Percentiles rank a stretch among this genome's conserved stretches.
phyloP scores from a whole-genome alignment of 2,113 vertebrate species.

The Tetrao urogallus region DNA sequence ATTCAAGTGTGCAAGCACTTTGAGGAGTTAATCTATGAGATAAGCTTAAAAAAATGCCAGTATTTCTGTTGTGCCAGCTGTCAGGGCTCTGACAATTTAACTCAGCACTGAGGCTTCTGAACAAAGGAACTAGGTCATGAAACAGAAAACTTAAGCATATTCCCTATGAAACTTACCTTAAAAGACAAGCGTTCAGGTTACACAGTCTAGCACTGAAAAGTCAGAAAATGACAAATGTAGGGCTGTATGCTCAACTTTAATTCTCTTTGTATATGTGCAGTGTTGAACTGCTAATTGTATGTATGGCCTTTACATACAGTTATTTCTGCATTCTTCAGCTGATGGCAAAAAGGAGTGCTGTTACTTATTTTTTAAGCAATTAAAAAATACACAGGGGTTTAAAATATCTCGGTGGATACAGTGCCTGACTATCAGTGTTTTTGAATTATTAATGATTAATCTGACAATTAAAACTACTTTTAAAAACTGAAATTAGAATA shows the following conservation, averaged over 20 bases:
- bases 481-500: background rate
- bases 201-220: constrained; percentile 29
- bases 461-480: background rate
- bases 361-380: background rate
- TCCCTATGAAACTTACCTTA: constrained; percentile 16
- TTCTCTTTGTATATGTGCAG: background rate
- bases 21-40: constrained; percentile 63
- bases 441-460: background rate
- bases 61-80: constrained; percentile 56
- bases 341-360: background rate
- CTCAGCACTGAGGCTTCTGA: constrained; percentile 8
- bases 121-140: constrained; percentile 65
- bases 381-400: background rate
- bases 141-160: constrained; percentile 55
- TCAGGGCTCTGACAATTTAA: constrained; percentile 64
- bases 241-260: background rate
- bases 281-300: constrained; percentile 20
- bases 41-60: constrained; percentile 27
- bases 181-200: background rate
- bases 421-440: background rate
- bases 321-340: background rate
- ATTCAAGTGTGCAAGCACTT: constrained; percentile 33
- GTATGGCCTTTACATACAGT: too few relatives aligned
- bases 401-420: background rate
- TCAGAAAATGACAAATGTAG: constrained; percentile 12